These are phyloP conservation scores for Apocheima hispidaria DNA, from an alignment of 2,888 invertebrate species.

Conservation along the genomic window DNA sequence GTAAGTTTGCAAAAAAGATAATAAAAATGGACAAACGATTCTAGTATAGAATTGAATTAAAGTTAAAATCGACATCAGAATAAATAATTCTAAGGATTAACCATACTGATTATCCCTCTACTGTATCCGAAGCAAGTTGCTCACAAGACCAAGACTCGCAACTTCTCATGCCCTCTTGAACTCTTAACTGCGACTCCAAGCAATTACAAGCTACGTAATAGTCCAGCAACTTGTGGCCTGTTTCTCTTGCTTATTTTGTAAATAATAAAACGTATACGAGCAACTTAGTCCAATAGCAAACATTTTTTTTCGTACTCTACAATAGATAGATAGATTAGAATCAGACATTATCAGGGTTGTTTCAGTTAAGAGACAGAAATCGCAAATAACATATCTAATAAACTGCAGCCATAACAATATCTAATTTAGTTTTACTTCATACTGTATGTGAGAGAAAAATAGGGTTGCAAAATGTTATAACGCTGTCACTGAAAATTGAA, in stretches of 20 bases:
- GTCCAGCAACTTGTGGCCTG: constrained; percentile 42
- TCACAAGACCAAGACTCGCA: constrained; percentile 54
- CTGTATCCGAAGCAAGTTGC: constrained; percentile 26
- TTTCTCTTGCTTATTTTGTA: constrained; percentile 41
- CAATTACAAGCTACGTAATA: constrained; percentile 67
- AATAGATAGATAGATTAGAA: too few species aligned
- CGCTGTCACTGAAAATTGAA: not conserved
- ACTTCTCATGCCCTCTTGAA: constrained; percentile 73
- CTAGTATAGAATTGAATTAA: not conserved
- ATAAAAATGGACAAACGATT: too few species aligned
- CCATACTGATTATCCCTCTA: constrained; percentile 11
- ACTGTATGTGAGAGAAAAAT: not conserved
- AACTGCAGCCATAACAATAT: too few species aligned
- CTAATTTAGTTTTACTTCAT: not conserved
- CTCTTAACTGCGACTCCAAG: constrained; percentile 74
- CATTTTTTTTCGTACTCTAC: not conserved
- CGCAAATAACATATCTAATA: too few species aligned
- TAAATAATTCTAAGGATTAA: too few species aligned
- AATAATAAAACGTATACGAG: constrained; percentile 29
- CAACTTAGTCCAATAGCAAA: constrained; percentile 9
- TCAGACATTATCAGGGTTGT: too few species aligned
- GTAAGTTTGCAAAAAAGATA: too few species aligned
- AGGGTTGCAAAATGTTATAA: not conserved
- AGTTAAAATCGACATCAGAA: not conserved
- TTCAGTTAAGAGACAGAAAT: too few species aligned